Evolutionary conservation across 2,888 invertebrate species (phyloP).

Genomic region (Neuroscelio doddi): DNA sequence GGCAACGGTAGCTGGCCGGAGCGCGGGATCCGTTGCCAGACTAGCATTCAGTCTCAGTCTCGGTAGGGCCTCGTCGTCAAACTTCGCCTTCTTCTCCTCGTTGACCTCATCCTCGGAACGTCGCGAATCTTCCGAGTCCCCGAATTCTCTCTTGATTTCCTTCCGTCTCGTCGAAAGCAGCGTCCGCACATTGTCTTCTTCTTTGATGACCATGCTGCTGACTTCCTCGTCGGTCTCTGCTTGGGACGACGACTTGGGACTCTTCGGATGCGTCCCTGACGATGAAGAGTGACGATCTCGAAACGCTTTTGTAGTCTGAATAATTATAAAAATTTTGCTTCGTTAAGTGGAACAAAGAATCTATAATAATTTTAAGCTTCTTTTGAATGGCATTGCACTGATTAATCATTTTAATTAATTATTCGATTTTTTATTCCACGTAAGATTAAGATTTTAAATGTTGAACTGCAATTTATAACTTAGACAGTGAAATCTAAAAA

Average conservation of each 20-base stretch:
- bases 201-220: constrained; percentile 49
- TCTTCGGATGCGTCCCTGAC: too few species aligned
- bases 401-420: too few species aligned
- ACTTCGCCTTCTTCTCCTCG: constrained; percentile 64
- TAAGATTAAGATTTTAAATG: too few species aligned
- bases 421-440: too few species aligned
- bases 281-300: constrained; percentile 40
- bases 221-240: constrained; percentile 57
- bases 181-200: constrained; percentile 55
- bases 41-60: constrained; percentile 84
- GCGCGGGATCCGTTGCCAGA: constrained; percentile 87
- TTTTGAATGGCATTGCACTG: too few species aligned
- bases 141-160: constrained; percentile 58
- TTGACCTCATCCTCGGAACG: constrained; percentile 57
- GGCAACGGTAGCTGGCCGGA: constrained; percentile 79
- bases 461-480: too few species aligned
- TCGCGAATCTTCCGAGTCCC: constrained; percentile 62
- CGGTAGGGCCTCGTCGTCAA: constrained; percentile 73
- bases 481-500: too few species aligned
- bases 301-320: constrained; percentile 30
- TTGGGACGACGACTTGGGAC: constrained; percentile 54
- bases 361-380: too few species aligned
- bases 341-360: not conserved
- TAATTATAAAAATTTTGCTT: not conserved
- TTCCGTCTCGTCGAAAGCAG: constrained; percentile 50